Base-by-base conservation (phyloP, 2,888 invertebrate genomes). In the Syritta pipiens region DNA sequence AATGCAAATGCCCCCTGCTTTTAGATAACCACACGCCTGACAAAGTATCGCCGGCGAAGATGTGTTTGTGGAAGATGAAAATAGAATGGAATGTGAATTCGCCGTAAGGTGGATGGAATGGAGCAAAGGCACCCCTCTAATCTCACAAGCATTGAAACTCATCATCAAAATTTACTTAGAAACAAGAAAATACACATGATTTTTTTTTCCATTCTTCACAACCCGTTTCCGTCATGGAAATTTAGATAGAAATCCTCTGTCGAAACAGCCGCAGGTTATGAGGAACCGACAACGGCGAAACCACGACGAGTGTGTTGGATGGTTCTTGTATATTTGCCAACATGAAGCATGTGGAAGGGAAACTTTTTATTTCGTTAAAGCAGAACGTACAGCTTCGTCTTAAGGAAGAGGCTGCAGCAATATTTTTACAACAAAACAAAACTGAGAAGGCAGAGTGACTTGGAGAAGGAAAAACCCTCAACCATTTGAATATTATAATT, bases 401-500 rank as follows among this genome's bases (percentile, higher is more conserved):
- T 26, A 22, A 53, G 35, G 32, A 53, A 30, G 37, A 19, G 48
- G 46, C 48, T 71, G 28, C 1, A 28, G 71, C n/a, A 37, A 55
- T 72, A 55, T 55, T 62, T 71, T 30, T 46, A 40, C 28, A 55
- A 55, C n/a, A n/a, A n/a, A n/a, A n/a, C n/a, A n/a, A n/a, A n/a
- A n/a, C n/a, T n/a, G n/a, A n/a, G n/a, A n/a, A n/a, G n/a, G n/a
- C n/a, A n/a, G n/a, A n/a, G 17, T 48, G 46, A 71, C 53, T 53
- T 46, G 44, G 35, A 42, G 44, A 35, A n/a, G 42, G 26, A 68
- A 40, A 55, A 65, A 44, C 63, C 59, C 60, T 60, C 40, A 60
- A 40, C 26, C n/a, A 77, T 77, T 77, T 77, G 65, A 71, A 77
- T 71, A 77, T 77, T 77, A 77, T 77, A 77, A 77, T 77, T 77